Conservation (phyloP, 2,113 vertebrate species). For the Brachypteracias leptosomus region DNA sequence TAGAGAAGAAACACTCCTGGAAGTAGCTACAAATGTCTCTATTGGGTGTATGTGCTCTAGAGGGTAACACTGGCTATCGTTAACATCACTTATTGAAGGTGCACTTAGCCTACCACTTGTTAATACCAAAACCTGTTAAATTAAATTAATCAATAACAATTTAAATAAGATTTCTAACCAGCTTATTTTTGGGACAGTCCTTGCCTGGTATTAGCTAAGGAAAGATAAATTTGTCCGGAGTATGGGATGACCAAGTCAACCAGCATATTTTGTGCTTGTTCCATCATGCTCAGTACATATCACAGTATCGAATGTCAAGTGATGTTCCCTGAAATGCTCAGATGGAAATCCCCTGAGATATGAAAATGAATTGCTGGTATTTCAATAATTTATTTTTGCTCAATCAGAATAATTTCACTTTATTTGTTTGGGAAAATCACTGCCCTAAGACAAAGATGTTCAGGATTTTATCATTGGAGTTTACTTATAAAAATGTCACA, state of each 20-base stretch:
- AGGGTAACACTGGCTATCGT: background rate
- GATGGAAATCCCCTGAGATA: background rate
- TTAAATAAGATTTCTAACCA: background rate
- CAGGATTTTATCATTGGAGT: background rate
- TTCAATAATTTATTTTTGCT: background rate
- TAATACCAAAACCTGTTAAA: background rate
- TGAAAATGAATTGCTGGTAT: background rate
- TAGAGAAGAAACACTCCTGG: background rate
- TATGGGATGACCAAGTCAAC: background rate
- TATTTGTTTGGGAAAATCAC: background rate
- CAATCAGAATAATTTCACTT: background rate
- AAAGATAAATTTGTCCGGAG: background rate
- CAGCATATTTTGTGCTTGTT: background rate
- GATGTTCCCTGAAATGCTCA: background rate
- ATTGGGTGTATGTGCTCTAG: background rate
- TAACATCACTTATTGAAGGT: background rate
- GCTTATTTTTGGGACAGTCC: background rate
- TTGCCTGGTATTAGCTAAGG: background rate
- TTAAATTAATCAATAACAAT: background rate
- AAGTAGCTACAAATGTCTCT: background rate
- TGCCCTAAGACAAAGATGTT: background rate
- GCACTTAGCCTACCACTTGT: background rate
- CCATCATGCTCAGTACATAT: background rate
- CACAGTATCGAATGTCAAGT: rapidly evolving
- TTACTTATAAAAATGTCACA: background rate